These are phyloP conservation scores for Acrobeloides nanus DNA, from an alignment of 2,888 invertebrate species.

Conservation along the genomic window DNA sequence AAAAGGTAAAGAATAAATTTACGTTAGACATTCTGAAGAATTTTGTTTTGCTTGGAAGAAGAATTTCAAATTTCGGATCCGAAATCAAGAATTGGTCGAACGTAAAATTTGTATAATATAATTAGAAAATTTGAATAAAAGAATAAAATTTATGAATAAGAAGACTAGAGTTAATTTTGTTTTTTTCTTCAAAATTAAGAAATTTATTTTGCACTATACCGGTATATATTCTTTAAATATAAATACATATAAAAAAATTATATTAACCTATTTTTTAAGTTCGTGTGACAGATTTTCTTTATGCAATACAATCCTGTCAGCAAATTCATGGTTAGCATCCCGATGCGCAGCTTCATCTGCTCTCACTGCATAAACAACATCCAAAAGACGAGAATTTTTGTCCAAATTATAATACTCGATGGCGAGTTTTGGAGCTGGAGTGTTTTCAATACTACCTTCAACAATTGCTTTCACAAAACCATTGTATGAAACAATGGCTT, in stretches of 20 bases:
- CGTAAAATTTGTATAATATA: background rate
- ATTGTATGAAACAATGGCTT: constrained; percentile 15
- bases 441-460: constrained; percentile 11
- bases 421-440: constrained; percentile 14
- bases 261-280: too few species aligned
- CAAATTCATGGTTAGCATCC: constrained; percentile 18
- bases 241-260: too few species aligned
- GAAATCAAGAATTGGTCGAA: background rate
- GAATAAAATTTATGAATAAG: background rate
- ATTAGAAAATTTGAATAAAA: background rate
- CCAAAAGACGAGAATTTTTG: constrained; percentile 10
- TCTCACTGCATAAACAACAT: constrained; percentile 16
- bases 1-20: too few species aligned
- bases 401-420: constrained; percentile 17
- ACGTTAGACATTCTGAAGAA: too few species aligned
- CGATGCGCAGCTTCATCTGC: constrained; percentile 16
- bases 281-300: too few species aligned
- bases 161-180: background rate
- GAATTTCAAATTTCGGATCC: too few species aligned
- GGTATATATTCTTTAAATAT: too few species aligned
- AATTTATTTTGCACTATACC: background rate
- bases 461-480: constrained; percentile 13
- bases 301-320: constrained; percentile 13
- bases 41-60: too few species aligned
- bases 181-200: constrained; percentile 1